Conservation (phyloP, 2,113 vertebrate species). For the Trichomycterus rosablanca region DNA sequence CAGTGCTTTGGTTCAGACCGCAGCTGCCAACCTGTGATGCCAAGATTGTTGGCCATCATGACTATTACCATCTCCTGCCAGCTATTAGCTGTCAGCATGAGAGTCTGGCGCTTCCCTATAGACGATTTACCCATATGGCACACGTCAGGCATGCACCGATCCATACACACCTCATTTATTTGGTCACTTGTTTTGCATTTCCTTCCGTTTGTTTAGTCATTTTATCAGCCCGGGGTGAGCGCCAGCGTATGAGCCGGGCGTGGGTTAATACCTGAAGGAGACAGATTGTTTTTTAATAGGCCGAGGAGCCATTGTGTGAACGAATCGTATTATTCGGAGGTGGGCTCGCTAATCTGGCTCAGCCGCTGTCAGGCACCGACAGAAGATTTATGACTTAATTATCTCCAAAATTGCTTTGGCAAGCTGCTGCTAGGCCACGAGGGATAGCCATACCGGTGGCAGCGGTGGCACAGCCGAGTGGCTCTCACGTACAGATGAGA, state of each 20-base stretch:
- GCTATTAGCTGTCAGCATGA: constrained; percentile 39
- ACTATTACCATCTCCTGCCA: constrained; percentile 22
- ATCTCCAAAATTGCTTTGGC: constrained; percentile 59
- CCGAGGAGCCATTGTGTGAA: constrained; percentile 46
- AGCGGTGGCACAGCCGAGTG: constrained; percentile 32
- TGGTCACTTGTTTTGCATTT: constrained; percentile 17
- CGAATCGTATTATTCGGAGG: constrained; percentile 50
- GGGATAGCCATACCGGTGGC: constrained; percentile 34
- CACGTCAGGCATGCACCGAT: constrained; percentile 5
- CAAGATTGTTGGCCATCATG: constrained; percentile 20
- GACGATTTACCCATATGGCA: constrained; percentile 30
- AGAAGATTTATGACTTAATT: constrained; percentile 74
- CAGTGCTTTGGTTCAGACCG: constrained; percentile 1
- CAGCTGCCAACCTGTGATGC: constrained; percentile 21
- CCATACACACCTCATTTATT: constrained; percentile 3
- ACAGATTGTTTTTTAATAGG: constrained; percentile 59
- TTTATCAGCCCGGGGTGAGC: constrained; percentile 63
- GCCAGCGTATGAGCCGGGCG: constrained; percentile 18
- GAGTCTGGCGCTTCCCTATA: constrained; percentile 35
- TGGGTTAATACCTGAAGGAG: constrained; percentile 43
- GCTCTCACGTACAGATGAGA: constrained; percentile 22
- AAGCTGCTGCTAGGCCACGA: constrained; percentile 45
- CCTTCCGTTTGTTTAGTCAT: constrained; percentile 60
- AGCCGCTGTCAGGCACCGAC: constrained; percentile 50
- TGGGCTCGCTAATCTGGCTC: constrained; percentile 44